Evolutionary conservation across 2,888 invertebrate genomes (phyloP), one percentile per base, ranked within the genome.

Genomic region (Idaea aversata): DNA sequence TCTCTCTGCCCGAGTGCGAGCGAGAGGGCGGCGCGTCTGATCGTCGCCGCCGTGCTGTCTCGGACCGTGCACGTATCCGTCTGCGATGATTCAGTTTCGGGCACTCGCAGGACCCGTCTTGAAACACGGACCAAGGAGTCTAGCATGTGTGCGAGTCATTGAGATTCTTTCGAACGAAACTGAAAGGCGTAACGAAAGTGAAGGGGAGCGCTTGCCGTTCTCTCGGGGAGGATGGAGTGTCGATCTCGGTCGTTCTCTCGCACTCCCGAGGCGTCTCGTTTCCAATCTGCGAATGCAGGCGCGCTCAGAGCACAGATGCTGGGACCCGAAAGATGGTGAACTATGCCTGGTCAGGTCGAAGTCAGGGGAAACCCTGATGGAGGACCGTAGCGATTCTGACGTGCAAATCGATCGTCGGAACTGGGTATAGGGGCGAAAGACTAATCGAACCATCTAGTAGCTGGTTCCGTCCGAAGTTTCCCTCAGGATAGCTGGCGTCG

Each of bases 331-430:
- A 95, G 94, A 95, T 95, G 94, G 94, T 95, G 95, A 95, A 25
- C 25, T 25, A 25, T 25, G 25, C 25, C 25, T 25, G 25, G 25
- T 25, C 25, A 25, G 25, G 25, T 25, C 25, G 25, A 25, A 25
- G 25, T 25, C 25, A 25, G 25, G 25, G 25, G 25, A 25, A 25
- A 25, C 25, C 25, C 25, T 25, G 25, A 25, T 25, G 25, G 25
- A 25, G 25, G 25, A 25, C 25, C 25, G 25, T 25, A 25, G 25
- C 25, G 25, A 25, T 25, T 25, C 25, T 95, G 95, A 95, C 94
- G 95, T 95, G 95, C 95, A 95, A 95, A 95, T 95, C 95, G 95
- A 95, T 95, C 95, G 94, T 95, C 94, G 88, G 94, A 95, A 94
- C 94, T 95, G 95, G 94, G 95, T 95, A 95, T 95, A 95, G 95